Evolutionary conservation across 2,113 vertebrate species (phyloP), one percentile per base, ranked within the genome.

Genomic region (Hyla sarda): DNA sequence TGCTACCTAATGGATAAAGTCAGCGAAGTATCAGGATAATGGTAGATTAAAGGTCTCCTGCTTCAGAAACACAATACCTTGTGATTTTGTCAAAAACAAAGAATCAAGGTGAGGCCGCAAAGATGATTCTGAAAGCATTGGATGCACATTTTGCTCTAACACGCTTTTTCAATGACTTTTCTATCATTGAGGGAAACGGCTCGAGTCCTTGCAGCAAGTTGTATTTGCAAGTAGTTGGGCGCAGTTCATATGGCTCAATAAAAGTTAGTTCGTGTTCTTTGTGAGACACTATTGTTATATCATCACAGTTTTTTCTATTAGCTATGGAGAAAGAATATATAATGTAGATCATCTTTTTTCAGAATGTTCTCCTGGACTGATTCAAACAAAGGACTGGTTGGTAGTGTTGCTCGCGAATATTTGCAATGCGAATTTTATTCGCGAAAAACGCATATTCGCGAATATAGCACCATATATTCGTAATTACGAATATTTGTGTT

Each of bases 51-150:
- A 71, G 9, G 45, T 54, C 84, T 85, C 47, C 75, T 34, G 45
- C 62, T 67, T n/a, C 45, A 78, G 19, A 76, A 54, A 85, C 62
- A 79, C 84, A 85, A 85, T 79, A 78, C 60, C 60, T 3, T 79
- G 25, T 72, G 45, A 52, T 52, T 75, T 85, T 67, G 78, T 85
- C 25, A 34, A 87, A 87, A 80, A 90, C 34, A 75, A 67, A 45
- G 87, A 84, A 90, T 62, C 83, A 48, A 87, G 86, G 28, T 87
- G 81, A 50, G 78, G 67, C n/a, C 85, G 82, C 41, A 80, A 32
- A 62, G 0, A 74, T 56, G 41, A 87, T n/a, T 23, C n/a, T 19
- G 78, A 88, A 89, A 48, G 1, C 75, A 65, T 88, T 65, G 88
- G 77, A 74, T 77, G 71, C 16, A 84, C 90, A 23, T 87, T 58